A percentile compares a stretch with the other conserved stretches of the same genome.
phyloP scores from a whole-genome alignment of 2,113 vertebrate genomes.

The Isichthys henryi region DNA sequence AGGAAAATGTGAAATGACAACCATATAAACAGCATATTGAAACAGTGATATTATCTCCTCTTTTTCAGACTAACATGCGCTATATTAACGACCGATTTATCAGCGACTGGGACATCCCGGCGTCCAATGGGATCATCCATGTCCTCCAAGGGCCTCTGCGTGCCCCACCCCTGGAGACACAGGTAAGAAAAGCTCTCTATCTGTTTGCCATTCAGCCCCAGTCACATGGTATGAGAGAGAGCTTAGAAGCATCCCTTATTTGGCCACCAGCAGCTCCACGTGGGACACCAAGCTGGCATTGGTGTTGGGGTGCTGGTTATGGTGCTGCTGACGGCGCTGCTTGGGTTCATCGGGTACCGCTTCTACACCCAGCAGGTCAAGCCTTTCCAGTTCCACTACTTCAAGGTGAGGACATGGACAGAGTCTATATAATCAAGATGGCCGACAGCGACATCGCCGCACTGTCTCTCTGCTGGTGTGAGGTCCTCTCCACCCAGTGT shows the following conservation, averaged over 20 bases:
- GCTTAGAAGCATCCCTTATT: neutral
- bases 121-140: constrained; percentile 88
- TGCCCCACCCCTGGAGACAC: constrained; percentile 62
- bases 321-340: constrained; percentile 49
- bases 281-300: constrained; percentile 50
- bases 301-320: constrained; percentile 67
- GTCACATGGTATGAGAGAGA: neutral
- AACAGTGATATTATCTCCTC: neutral
- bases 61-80: constrained; percentile 47
- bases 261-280: constrained; percentile 40
- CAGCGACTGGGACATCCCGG: constrained; percentile 67
- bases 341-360: constrained; percentile 60
- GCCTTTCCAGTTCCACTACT: constrained; percentile 71
- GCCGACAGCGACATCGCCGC: neutral
- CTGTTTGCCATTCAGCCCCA: neutral
- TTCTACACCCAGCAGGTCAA: constrained; percentile 71
- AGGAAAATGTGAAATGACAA: neutral
- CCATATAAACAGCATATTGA: neutral
- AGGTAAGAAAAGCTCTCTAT: constrained; percentile 49
- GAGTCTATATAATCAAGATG: neutral
- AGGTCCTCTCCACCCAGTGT: neutral
- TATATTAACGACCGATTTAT: constrained; percentile 76
- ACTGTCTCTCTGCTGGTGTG: neutral
- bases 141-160: constrained; percentile 73
- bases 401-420: constrained; percentile 63